Conservation (phyloP, 2,797 vertebrate species). For the Neosilurus mollespiculum region DNA sequence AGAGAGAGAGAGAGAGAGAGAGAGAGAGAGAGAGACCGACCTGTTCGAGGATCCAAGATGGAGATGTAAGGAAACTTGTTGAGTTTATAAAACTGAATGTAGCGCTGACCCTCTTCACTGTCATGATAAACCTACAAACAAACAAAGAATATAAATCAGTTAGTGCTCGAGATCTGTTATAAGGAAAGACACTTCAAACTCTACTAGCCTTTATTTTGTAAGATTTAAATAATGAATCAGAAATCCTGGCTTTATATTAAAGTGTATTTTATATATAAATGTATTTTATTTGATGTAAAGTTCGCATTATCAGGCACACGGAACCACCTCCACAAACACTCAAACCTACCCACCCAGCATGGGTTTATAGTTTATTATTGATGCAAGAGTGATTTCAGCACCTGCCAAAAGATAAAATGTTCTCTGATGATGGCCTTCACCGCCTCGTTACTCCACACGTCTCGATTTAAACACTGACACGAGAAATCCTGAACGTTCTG, state of each 20-base stretch:
- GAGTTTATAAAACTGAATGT: slow-evolving; percentile 98
- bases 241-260: neutral
- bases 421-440: slow-evolving; percentile 96
- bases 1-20: too few species aligned
- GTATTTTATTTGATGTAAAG: neutral
- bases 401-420: slow-evolving; percentile 99
- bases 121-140: slow-evolving; percentile 92
- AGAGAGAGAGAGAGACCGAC: slow-evolving; percentile 62
- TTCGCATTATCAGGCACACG: neutral
- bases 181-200: neutral
- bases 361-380: neutral
- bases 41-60: slow-evolving; percentile 96
- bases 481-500: slow-evolving; percentile 98
- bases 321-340: neutral
- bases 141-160: neutral
- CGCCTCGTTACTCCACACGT: slow-evolving; percentile 98
- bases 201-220: neutral
- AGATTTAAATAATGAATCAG: neutral
- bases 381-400: slow-evolving; percentile 51
- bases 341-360: neutral
- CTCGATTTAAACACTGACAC: slow-evolving; percentile 96
- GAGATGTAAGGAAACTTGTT: slow-evolving; percentile 98
- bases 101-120: slow-evolving; percentile 97
- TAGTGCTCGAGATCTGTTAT: neutral
- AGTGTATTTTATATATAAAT: neutral